A percentile compares a stretch with the other conserved stretches of the same genome.
Evolutionary conservation across 2,113 vertebrate species (phyloP).

Genomic region (Spilogale gracilis): DNA sequence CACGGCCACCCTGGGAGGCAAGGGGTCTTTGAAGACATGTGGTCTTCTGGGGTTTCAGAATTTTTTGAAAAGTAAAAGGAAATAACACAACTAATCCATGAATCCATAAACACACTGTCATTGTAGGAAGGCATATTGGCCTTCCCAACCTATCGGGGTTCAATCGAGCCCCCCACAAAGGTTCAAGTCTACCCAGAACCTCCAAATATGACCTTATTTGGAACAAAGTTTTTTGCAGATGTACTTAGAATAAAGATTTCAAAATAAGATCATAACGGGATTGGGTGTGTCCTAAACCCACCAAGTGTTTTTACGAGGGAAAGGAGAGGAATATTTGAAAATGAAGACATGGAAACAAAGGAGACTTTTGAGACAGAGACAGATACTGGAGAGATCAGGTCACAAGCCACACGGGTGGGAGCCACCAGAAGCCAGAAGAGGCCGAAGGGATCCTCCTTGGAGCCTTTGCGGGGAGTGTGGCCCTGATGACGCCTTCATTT

Average conservation of each 20-base stretch:
- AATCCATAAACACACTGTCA: background rate
- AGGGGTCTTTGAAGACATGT: background rate
- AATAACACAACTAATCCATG: background rate
- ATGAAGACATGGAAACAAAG: background rate
- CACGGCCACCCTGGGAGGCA: background rate
- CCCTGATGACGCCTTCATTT: background rate
- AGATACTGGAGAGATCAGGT: rapidly evolving
- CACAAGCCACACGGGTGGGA: rapidly evolving
- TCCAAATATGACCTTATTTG: background rate
- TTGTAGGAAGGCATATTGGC: background rate
- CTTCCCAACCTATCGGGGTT: background rate
- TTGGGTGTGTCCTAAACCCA: background rate
- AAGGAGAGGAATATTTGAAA: background rate
- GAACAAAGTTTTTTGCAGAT: background rate
- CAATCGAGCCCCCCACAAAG: background rate
- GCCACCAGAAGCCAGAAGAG: background rate
- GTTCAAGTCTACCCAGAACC: background rate
- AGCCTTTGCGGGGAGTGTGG: background rate
- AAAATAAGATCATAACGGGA: background rate
- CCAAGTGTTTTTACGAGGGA: background rate
- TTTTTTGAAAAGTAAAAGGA: background rate
- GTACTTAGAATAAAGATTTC: background rate
- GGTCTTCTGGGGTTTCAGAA: background rate
- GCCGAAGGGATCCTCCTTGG: too few relatives aligned
- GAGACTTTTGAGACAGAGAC: background rate